These are phyloP conservation scores for Polyergus mexicanus DNA, from an alignment of 1,140 invertebrate species.

Conservation along the genomic window DNA sequence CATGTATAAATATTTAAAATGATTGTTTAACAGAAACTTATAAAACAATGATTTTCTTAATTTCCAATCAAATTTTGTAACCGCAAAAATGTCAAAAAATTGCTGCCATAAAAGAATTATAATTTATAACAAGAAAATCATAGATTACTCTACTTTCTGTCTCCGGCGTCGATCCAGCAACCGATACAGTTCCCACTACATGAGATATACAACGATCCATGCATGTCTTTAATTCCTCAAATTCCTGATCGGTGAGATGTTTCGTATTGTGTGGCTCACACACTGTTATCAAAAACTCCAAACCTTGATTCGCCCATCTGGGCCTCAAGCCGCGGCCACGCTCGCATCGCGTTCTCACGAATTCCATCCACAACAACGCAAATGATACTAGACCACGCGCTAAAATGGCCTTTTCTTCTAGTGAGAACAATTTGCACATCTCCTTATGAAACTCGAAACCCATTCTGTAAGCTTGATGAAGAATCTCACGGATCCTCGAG, in stretches of 20 bases:
- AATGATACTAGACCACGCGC: slow-evolving; percentile 90
- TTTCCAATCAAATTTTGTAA: background rate
- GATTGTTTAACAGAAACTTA: background rate
- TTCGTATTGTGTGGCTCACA: slow-evolving; percentile 93
- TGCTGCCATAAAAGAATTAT: background rate
- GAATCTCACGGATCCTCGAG: slow-evolving; percentile 91
- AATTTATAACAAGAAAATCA: slow-evolving; percentile 14
- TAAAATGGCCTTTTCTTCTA: slow-evolving; percentile 82
- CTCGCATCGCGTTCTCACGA: slow-evolving; percentile 93
- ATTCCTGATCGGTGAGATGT: slow-evolving; percentile 91
- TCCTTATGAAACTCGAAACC: slow-evolving; percentile 96
- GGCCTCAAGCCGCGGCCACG: slow-evolving; percentile 93
- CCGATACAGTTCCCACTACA: slow-evolving; percentile 90
- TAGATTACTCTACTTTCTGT: slow-evolving; percentile 67
- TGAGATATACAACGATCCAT: slow-evolving; percentile 93
- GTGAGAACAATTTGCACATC: slow-evolving; percentile 89
- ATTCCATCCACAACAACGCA: slow-evolving; percentile 95
- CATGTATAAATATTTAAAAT: background rate
- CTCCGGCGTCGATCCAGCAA: slow-evolving; percentile 74
- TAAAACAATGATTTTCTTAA: slow-evolving; percentile 3
- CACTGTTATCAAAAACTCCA: slow-evolving; percentile 94
- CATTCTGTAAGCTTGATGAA: slow-evolving; percentile 95
- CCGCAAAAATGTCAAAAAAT: background rate
- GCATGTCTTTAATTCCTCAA: slow-evolving; percentile 90
- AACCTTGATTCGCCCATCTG: slow-evolving; percentile 94